phyloP scores from a whole-genome alignment of 2,797 vertebrate genomes.

The Acomys russatus region DNA sequence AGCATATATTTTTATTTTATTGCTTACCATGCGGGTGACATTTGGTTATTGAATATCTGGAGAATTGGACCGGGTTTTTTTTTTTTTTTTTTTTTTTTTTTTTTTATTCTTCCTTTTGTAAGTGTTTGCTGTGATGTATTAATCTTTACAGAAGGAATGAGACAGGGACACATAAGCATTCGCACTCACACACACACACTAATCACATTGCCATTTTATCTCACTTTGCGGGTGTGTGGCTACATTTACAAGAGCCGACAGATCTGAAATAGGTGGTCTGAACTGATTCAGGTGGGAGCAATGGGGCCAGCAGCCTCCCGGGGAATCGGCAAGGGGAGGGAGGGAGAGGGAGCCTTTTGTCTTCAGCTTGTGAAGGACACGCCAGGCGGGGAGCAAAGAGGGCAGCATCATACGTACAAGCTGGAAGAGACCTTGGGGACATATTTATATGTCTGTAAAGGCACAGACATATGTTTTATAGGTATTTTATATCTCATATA shows the following conservation, averaged over 20 bases:
- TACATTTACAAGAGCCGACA: conserved; percentile 85
- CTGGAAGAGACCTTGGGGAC: conserved; percentile 75
- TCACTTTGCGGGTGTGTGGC: conserved; percentile 71
- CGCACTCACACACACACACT: conserved; percentile 50
- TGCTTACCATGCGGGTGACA: conserved; percentile 63
- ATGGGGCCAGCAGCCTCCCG: conserved; percentile 63
- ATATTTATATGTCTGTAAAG: conserved; percentile 74
- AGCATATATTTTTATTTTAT: conserved; percentile 80
- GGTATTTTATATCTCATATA: conserved; percentile 69
- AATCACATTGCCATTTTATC: conserved; percentile 78
- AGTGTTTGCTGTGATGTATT: conserved; percentile 67
- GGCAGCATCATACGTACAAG: conserved; percentile 28
- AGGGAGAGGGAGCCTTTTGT: conserved; percentile 72
- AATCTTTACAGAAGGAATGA: conserved; percentile 34
- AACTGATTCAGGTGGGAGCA: conserved; percentile 75
- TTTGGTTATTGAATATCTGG: conserved; percentile 74
- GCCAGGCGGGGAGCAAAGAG: conserved; percentile 42
- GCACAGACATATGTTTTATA: conserved; percentile 80
- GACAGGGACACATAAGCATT: conserved; percentile 44
- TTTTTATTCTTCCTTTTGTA: conserved; percentile 65
- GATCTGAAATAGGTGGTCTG: conserved; percentile 84
- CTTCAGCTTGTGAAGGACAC: conserved; percentile 80
- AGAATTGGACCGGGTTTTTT: conserved; percentile 51
- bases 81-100: neutral
- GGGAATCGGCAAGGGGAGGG: conserved; percentile 29